Conservation (phyloP, 2,888 invertebrate genomes). For the Dyspetes luteomarginatus region DNA sequence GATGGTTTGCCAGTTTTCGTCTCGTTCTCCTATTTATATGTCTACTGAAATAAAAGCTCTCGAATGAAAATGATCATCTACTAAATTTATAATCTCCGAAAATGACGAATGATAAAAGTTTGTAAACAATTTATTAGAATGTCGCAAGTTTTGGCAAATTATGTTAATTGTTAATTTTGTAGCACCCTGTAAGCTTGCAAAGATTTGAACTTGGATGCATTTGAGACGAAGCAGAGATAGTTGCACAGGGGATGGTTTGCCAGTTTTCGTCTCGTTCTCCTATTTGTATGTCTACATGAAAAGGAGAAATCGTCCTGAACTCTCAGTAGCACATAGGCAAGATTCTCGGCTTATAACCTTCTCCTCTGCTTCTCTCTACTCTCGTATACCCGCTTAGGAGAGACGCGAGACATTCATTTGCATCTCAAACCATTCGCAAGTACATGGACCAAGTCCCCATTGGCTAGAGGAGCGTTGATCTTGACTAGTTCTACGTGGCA, state of each 20-base stretch:
- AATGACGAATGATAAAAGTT: too few relatives aligned
- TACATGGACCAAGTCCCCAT: conserved; percentile 61
- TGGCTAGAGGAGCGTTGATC: conserved; percentile 39
- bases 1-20: too few relatives aligned
- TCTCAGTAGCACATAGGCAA: conserved; percentile 28
- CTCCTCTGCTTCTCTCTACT: conserved; percentile 9
- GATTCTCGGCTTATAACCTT: conserved; percentile 55
- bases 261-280: conserved; percentile 35
- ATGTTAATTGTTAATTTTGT: background rate
- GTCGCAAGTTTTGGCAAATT: background rate
- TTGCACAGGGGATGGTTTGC: conserved; percentile 33
- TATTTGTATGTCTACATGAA: conserved; percentile 7
- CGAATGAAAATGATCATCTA: too few relatives aligned
- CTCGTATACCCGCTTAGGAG: conserved; percentile 64
- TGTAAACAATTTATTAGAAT: too few relatives aligned
- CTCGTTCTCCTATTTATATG: too few relatives aligned
- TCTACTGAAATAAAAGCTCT: too few relatives aligned
- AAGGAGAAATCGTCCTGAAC: conserved; percentile 6
- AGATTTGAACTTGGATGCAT: conserved; percentile 12
- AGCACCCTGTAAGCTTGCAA: background rate
- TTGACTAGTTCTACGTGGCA: conserved; percentile 31
- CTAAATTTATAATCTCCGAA: too few relatives aligned
- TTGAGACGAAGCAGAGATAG: conserved; percentile 35
- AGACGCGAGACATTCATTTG: conserved; percentile 76
- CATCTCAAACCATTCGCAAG: conserved; percentile 75